These are phyloP conservation scores for Sminthopsis crassicaudata DNA, from an alignment of 2,113 vertebrate species.

Conservation along the genomic window DNA sequence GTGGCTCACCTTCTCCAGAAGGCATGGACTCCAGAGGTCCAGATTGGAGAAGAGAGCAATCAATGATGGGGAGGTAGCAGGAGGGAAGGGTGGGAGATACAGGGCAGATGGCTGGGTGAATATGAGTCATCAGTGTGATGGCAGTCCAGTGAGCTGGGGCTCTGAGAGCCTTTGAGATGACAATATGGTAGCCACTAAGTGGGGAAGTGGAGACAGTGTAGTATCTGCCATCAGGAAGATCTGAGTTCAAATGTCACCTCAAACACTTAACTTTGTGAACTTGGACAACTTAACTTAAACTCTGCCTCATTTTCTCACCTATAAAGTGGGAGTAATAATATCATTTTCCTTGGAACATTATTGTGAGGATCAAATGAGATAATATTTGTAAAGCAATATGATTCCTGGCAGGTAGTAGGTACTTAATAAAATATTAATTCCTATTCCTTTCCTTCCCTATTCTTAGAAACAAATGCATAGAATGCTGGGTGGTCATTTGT, in stretches of 20 bases:
- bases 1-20: not conserved
- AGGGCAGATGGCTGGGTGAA: not conserved
- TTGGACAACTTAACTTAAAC: not conserved
- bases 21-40: not conserved
- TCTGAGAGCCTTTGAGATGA: not conserved
- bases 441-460: not conserved
- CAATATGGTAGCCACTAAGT: not conserved
- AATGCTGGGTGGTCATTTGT: not conserved
- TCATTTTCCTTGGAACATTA: not conserved
- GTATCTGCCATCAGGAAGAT: not conserved
- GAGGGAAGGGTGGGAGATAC: not conserved
- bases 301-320: not conserved
- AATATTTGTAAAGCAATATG: not conserved
- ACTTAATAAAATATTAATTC: not conserved
- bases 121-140: not conserved
- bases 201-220: not conserved
- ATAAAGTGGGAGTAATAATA: not conserved
- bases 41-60: not conserved
- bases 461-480: not conserved
- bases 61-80: not conserved
- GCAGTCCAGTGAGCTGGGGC: not conserved
- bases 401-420: not conserved
- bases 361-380: not conserved
- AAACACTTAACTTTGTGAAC: not conserved
- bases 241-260: not conserved